Conservation (phyloP, 2,113 vertebrate genomes). For the Gadus chalcogrammus region DNA sequence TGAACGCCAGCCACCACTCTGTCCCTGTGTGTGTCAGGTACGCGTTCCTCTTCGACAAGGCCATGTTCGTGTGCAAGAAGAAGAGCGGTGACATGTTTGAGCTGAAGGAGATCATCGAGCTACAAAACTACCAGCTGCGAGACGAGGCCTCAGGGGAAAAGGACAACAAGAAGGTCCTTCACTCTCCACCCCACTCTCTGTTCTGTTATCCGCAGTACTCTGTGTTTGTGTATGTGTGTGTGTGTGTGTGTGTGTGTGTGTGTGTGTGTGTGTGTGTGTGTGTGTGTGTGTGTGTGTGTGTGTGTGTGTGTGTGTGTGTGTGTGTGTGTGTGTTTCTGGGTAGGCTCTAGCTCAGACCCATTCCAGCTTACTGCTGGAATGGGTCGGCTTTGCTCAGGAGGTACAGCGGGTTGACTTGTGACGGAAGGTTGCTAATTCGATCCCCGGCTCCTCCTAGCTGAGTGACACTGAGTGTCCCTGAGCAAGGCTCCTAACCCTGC, state of each 20-base stretch:
- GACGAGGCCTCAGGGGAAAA: slow-evolving; percentile 76
- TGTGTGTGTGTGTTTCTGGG: too few relatives aligned
- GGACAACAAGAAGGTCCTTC: slow-evolving; percentile 85
- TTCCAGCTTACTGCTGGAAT: too few relatives aligned
- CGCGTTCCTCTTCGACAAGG: slow-evolving; percentile 90
- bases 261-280: slow-evolving; percentile 10
- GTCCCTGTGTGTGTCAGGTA: slow-evolving; percentile 72
- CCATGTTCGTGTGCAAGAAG: slow-evolving; percentile 90
- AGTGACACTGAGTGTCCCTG: too few relatives aligned
- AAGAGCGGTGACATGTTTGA: slow-evolving; percentile 86
- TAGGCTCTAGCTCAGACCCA: too few relatives aligned
- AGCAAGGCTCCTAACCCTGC: too few relatives aligned
- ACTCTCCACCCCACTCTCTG: too few relatives aligned
- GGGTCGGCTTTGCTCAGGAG: too few relatives aligned
- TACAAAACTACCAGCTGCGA: slow-evolving; percentile 82
- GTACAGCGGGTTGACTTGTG: too few relatives aligned
- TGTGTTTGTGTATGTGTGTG: slow-evolving; percentile 6
- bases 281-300: slow-evolving; percentile 33
- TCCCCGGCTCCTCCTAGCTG: too few relatives aligned
- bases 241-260: slow-evolving; percentile 11
- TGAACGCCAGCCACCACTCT: background rate
- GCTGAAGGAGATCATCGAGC: slow-evolving; percentile 82
- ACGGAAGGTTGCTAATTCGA: too few relatives aligned
- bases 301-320: too few relatives aligned
- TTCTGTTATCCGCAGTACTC: background rate